Percentiles rank a stretch among this genome's conserved stretches.
These are phyloP conservation scores for Pan troglodytes DNA, from an alignment of 2,113 vertebrate genomes.

Conservation along the genomic window NHGRI_mPanTro3-v2.1_pri NC_072421.2:132502501-132503000, in stretches of 20 bases:
- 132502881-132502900: not conserved
- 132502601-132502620: not conserved
- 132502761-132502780: not conserved
- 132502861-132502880: not conserved
- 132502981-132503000: not conserved
- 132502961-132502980: not conserved
- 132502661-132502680: not conserved
- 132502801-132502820: not conserved
- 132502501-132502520: not conserved
- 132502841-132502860: not conserved
- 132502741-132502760: not conserved
- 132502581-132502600: not conserved
- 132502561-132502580: not conserved
- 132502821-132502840: not conserved
- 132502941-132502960: not conserved
- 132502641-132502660: not conserved
- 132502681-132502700: not conserved
- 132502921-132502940: not conserved
- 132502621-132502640: not conserved
- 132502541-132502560: not conserved
- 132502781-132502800: not conserved
- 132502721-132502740: not conserved
- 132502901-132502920: not conserved
- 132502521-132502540: not conserved
- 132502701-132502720: not conserved